phyloP scores from a whole-genome alignment of 2,888 invertebrate genomes.

The Oxyteleia sp. region DNA sequence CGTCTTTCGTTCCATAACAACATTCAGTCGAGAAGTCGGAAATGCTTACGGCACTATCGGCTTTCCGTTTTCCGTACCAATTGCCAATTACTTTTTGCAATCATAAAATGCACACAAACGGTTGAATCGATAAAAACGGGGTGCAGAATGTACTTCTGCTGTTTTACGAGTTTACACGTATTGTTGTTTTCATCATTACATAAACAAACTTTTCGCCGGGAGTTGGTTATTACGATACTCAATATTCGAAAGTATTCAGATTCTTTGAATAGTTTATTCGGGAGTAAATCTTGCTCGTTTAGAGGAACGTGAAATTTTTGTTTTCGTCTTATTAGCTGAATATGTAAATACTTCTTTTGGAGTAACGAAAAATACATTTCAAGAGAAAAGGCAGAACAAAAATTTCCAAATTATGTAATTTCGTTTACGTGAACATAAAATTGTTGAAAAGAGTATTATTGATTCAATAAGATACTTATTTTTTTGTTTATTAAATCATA shows the following conservation, averaged over 20 bases:
- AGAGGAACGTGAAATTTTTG: conserved; percentile 5
- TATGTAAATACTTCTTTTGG: no score
- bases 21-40: conserved; percentile 49
- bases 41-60: conserved; percentile 27
- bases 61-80: conserved; percentile 51
- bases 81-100: conserved; percentile 55
- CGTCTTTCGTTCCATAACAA: conserved; percentile 61
- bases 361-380: no score
- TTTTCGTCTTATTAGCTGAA: no score
- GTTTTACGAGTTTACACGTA: conserved; percentile 18
- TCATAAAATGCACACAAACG: conserved; percentile 35
- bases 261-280: conserved; percentile 12
- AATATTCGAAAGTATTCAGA: conserved; percentile 36
- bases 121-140: conserved; percentile 35
- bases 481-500: no score
- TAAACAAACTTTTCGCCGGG: conserved; percentile 30
- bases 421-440: no score
- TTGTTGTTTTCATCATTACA: conserved; percentile 22
- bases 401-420: no score
- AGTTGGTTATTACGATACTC: conserved; percentile 6
- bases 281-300: conserved; percentile 11
- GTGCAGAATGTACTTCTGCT: conserved; percentile 2
- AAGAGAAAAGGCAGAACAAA: no score
- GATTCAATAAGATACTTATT: no score
- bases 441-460: no score